phyloP scores from a whole-genome alignment of 2,888 invertebrate genomes.

The Ormyrus pomaceus region DNA sequence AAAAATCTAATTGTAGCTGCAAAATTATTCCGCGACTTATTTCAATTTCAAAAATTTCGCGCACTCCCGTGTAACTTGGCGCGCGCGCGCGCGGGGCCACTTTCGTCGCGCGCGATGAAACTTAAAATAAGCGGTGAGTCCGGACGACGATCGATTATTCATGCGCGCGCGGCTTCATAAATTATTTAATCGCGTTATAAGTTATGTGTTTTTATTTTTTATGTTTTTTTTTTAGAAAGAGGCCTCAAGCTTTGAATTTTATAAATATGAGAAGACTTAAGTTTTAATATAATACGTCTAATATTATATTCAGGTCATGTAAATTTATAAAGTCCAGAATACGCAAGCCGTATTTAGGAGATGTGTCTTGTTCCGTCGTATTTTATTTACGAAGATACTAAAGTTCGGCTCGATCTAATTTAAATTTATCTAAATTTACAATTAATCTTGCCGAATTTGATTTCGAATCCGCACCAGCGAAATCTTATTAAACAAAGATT shows the following conservation, averaged over 20 bases:
- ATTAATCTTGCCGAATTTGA: not conserved
- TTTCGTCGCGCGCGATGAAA: too few relatives aligned
- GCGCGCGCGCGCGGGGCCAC: too few relatives aligned
- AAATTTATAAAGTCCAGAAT: slow-evolving; percentile 43
- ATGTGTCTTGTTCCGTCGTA: not conserved
- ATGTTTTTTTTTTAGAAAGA: too few relatives aligned
- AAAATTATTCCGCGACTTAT: slow-evolving; percentile 1
- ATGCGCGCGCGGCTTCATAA: too few relatives aligned
- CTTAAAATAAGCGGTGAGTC: too few relatives aligned
- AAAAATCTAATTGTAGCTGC: not conserved
- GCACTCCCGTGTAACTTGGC: too few relatives aligned
- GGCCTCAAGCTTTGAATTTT: not conserved
- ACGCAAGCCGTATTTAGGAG: slow-evolving; percentile 33
- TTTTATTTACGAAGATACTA: slow-evolving; percentile 6
- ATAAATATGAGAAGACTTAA: not conserved
- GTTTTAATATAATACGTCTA: slow-evolving; percentile 11
- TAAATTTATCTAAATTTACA: slow-evolving; percentile 31
- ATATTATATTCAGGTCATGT: slow-evolving; percentile 35
- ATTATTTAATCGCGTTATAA: too few relatives aligned
- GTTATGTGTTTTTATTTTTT: too few relatives aligned
- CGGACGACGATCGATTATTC: too few relatives aligned
- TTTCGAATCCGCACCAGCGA: not conserved
- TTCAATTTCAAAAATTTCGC: not conserved
- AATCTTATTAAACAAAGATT: slow-evolving; percentile 33
- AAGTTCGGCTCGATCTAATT: not conserved